Base-by-base conservation (phyloP, 2,113 vertebrate species). In the Microcebus griseorufus region DNA sequence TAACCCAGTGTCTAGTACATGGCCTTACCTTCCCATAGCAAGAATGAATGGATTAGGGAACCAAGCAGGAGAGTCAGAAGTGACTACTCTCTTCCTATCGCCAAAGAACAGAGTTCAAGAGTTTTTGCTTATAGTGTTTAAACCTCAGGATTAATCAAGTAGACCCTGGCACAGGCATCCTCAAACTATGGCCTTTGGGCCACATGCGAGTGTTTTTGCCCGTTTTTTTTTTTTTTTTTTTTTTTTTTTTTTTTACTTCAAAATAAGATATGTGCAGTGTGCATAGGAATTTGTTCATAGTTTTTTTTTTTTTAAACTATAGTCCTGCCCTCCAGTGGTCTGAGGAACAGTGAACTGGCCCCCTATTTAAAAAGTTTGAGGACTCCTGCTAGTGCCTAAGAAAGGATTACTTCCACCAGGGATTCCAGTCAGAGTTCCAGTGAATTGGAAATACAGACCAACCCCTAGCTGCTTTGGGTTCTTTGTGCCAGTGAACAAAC, bases 31-130 rank as follows among this genome's bases (percentile, higher is more conserved):
- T 16, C 55, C 27, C n/a, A 48, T 20, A n/a, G n/a, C 34, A 83
- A 42, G 20, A 78, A 62, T 34, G 20, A 79, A 67, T 37, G 16
- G 6, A 51, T 58, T 17, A 34, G 5, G 23, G 60, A 91, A 51
- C 22, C 0, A n/a, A 67, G n/a, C 9, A 18, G 11, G 20, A 64
- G 9, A 48, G 2, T 48, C 10, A 67, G 18, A 16, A 58, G 32
- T 86, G 18, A 42, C 3, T 22, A 3, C 2, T n/a, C 1, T 64
- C 11, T 6, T 80, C 6, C 0, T 5, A 29, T 45, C 29, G 51
- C 3, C 6, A 39, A 64, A 65, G 16, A 37, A 51, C 6, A 39
- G 12, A 86, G 20, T 12, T 84, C 39, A 64, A 64, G 29, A 86
- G 27, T 39, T 17, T 55, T 73, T 45, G 2, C 18, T 34, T n/a